Evolutionary conservation across 2,113 vertebrate species (phyloP), one percentile per base, ranked within the genome.

Genomic region (Corapipo altera): DNA sequence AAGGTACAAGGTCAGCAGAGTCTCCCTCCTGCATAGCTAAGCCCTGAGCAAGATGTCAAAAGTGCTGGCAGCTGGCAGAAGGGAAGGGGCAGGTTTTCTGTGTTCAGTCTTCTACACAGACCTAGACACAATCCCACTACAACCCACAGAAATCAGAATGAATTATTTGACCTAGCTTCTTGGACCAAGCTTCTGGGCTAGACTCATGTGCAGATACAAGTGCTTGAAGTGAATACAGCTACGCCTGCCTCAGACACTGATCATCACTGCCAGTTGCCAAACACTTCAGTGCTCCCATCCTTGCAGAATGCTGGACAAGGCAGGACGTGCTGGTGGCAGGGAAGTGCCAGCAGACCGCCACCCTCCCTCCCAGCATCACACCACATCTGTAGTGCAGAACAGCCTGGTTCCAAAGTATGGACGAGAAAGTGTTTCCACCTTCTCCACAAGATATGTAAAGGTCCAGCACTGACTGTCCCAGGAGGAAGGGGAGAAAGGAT

Each of bases 321-420:
- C 12, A 81, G 24, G 7, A 77, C 6, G 15, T 64, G 35, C 30
- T 51, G 28, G 30, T 51, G 21, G 30, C 39, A 59, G 11, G 15
- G 32, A 79, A 77, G 19, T 1, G 1, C 41, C 30, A 70, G 41
- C 32, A 77, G n/a, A 74, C 17, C 61, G 84, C 16, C 14, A 55
- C 12, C 9, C 21, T 62, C 8, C 8, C n/a, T 55, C 30, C 35
- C 21, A 80, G 51, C 21, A 69, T 35, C 26, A 57, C 6, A 26
- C 6, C 0, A 0, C 15, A 43, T 20, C 58, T 62, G 35, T 3
- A 2, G 17, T 32, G 10, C 2, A 91, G 20, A 83, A 44, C 9
- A 43, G 33, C 23, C 69, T 18, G 3, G 28, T 81, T 54, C 57
- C 55, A 27, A 55, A 64, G 23, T 11, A 7, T 3, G 15, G 44